A percentile compares a stretch with the other conserved stretches of the same genome.
Evolutionary conservation across 2,888 invertebrate genomes (phyloP).

Genomic region (Tanypteryx hageni): DNA sequence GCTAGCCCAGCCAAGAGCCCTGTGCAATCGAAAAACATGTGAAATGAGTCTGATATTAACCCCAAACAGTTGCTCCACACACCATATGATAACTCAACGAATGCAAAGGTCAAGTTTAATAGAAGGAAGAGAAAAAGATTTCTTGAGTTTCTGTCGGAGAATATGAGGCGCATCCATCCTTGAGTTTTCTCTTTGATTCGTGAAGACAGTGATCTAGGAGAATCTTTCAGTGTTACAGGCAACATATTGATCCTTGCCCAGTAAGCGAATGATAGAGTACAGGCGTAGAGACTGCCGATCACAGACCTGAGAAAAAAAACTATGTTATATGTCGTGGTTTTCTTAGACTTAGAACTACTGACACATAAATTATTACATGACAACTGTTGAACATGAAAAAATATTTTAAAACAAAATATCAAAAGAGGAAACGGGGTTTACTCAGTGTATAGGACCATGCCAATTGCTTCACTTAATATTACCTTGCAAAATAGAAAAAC

Average conservation of each 20-base stretch:
- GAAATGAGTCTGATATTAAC: conserved; percentile 98
- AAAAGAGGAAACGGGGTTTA: background rate
- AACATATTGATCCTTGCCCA: conserved; percentile 78
- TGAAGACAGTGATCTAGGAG: conserved; percentile 78
- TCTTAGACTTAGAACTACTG: background rate
- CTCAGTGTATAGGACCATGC: too few relatives aligned
- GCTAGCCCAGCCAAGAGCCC: conserved; percentile 95
- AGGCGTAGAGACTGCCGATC: background rate
- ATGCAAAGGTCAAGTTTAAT: conserved; percentile 96
- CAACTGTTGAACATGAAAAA: background rate
- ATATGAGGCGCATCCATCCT: conserved; percentile 90
- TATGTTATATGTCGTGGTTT: background rate
- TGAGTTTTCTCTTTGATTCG: conserved; percentile 84
- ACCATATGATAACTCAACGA: conserved; percentile 96
- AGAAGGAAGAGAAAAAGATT: conserved; percentile 95
- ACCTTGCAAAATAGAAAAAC: background rate
- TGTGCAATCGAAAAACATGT: conserved; percentile 99
- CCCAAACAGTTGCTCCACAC: conserved; percentile 86
- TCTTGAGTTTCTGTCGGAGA: conserved; percentile 94
- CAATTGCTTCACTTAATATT: too few relatives aligned
- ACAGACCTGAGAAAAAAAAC: conserved; percentile 26
- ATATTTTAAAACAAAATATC: too few relatives aligned
- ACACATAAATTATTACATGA: background rate
- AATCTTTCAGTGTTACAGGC: conserved; percentile 86
- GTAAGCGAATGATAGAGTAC: background rate